Percentiles rank a stretch among this genome's conserved stretches.
phyloP scores from a whole-genome alignment of 2,888 invertebrate species.

The Meandrusa payeni region DNA sequence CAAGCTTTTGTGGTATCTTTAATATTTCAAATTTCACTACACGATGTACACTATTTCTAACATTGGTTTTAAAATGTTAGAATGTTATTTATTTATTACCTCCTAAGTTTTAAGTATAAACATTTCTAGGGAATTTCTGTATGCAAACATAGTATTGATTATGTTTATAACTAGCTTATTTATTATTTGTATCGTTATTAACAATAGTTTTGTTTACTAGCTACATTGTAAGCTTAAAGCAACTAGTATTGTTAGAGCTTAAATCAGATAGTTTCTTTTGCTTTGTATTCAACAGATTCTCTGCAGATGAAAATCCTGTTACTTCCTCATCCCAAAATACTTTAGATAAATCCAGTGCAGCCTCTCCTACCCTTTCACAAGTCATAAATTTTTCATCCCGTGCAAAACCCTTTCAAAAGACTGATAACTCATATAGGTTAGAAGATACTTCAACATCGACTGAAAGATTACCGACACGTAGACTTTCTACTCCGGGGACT shows the following conservation, averaged over 20 bases:
- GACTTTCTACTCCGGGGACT: conserved; percentile 52
- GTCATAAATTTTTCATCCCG: conserved; percentile 66
- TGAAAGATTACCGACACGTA: conserved; percentile 48
- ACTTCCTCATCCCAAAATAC: conserved; percentile 69
- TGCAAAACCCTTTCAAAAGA: conserved; percentile 75
- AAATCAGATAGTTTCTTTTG: conserved; percentile 74
- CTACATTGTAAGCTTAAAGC: conserved; percentile 25
- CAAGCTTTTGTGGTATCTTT: conserved; percentile 75
- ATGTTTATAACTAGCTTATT: conserved; percentile 13
- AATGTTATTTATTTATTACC: neutral
- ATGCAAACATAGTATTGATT: neutral
- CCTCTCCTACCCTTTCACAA: conserved; percentile 48
- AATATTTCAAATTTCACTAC: conserved; percentile 24
- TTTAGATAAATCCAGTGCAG: conserved; percentile 51
- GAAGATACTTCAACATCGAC: conserved; percentile 57
- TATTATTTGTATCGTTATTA: conserved; percentile 8
- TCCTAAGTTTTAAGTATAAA: neutral
- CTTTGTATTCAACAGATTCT: conserved; percentile 81
- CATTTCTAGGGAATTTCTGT: neutral
- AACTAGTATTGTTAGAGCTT: conserved; percentile 48
- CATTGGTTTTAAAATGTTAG: neutral
- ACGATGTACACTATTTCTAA: conserved; percentile 9
- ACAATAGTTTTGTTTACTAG: conserved; percentile 27
- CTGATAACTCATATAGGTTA: conserved; percentile 64
- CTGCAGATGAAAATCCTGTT: conserved; percentile 73